Percentiles rank a stretch among this genome's conserved stretches.
Evolutionary conservation across 92 coral and sea anemone genomes (phyloP).

Genomic region (Umimayanthus kanabou): DNA sequence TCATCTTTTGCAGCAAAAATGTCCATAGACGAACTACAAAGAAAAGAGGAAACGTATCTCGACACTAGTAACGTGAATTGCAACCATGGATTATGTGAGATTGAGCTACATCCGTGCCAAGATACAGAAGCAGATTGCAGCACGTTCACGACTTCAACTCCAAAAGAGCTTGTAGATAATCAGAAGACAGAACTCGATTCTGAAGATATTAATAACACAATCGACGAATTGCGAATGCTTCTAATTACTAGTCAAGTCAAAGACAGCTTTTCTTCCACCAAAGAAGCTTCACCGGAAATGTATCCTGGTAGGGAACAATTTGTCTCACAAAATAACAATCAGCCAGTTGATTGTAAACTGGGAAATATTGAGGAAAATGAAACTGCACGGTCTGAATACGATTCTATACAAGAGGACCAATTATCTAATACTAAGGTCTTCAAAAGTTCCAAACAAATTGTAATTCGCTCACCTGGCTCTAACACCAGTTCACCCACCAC

Average conservation of each 20-base stretch:
- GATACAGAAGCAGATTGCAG: background rate
- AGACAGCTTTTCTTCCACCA: background rate
- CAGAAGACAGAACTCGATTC: background rate
- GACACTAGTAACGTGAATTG: background rate
- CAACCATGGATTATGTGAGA: background rate
- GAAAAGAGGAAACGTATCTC: background rate
- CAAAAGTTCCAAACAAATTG: background rate
- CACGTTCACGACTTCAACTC: background rate
- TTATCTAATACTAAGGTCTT: background rate
- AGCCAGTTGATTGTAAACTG: too few species aligned
- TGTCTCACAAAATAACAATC: background rate
- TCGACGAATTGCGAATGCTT: background rate
- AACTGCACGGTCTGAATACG: background rate
- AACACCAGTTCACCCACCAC: background rate
- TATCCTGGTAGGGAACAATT: background rate
- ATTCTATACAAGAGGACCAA: background rate
- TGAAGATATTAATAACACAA: background rate
- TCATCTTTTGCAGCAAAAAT: background rate
- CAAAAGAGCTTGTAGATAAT: background rate
- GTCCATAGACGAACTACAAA: background rate
- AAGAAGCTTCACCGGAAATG: too few species aligned
- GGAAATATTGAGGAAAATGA: background rate
- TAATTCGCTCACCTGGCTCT: background rate
- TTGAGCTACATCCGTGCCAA: too few species aligned
- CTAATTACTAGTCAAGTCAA: background rate